Evolutionary conservation across 2,113 vertebrate genomes (phyloP), one percentile per base, ranked within the genome.

Genomic region (Charadrius vociferus): DNA sequence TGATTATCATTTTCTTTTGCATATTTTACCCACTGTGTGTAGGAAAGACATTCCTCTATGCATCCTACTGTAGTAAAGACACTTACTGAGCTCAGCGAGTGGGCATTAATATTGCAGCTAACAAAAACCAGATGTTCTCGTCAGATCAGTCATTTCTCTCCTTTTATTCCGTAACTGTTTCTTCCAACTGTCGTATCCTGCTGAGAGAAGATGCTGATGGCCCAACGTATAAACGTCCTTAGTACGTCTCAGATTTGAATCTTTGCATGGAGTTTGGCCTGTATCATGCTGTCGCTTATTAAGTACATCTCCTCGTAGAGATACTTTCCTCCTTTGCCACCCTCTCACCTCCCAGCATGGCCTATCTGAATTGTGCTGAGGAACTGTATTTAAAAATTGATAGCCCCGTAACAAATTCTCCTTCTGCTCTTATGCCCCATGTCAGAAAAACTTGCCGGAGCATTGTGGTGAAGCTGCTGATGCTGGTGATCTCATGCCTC

Each of bases 121-220:
- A 96, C 86, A 87, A 94, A 97, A 97, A 58, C 13, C 95, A 97
- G 94, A 94, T 97, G 88, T 94, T 97, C 97, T 86, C 96, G 67
- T 86, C 74, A 75, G 70, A 97, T 96, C 97, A 95, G 91, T 93
- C 56, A 61, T 95, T 94, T 91, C 88, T 85, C 88, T 84, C 43
- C 93, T 85, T 93, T 97, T 93, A 93, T 90, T 97, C 88, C 91
- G 7, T 83, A 95, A 89, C 89, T 75, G 9, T 95, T 93, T 88
- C 95, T 98, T 93, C 89, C 92, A 85, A 34, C 87, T 93, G 90
- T 90, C 86, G 10, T 18, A 15, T 75, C 97, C 95, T 92, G 90
- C 97, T 3, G 92, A 92, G 97, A 81, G 53, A 63, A 90, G 72
- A 75, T 84, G 91, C 86, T 96, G 95, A 91, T 89, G 94, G 70